A percentile compares a stretch with the other conserved stretches of the same genome.
Evolutionary conservation across 92 coral and sea anemone species (phyloP).

Genomic region (Epizoanthus ramosus): DNA sequence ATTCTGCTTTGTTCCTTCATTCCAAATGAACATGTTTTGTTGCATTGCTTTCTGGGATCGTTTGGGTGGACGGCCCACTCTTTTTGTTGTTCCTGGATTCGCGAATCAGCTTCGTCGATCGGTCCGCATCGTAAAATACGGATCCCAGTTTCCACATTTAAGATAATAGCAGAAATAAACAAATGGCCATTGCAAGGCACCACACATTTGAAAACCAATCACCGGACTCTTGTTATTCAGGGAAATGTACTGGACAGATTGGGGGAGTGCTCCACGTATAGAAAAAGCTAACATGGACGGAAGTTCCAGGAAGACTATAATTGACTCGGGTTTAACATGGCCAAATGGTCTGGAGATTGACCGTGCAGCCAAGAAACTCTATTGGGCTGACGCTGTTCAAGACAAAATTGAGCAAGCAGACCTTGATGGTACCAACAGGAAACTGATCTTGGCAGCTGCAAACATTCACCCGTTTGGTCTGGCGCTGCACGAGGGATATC

Average conservation of each 20-base stretch:
- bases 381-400: constrained; percentile 54
- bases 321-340: constrained; percentile 3
- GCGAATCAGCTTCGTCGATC: no score
- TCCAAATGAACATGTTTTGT: no score
- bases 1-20: no score
- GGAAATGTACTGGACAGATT: constrained; percentile 60
- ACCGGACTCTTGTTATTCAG: constrained; percentile 4
- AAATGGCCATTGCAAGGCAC: not conserved
- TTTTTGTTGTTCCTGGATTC: no score
- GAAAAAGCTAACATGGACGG: constrained; percentile 57
- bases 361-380: constrained; percentile 13
- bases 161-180: not conserved
- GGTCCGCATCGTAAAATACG: no score
- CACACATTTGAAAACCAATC: no score
- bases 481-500: constrained; percentile 1
- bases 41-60: no score
- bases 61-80: no score
- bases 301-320: constrained; percentile 27
- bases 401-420: constrained; percentile 15
- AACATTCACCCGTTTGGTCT: constrained; percentile 32
- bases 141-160: no score
- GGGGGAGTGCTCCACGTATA: constrained; percentile 51
- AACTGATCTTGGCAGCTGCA: not conserved
- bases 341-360: constrained; percentile 27
- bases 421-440: constrained; percentile 32